phyloP scores from a whole-genome alignment of 2,113 vertebrate species.

The Rhinoderma darwinii region DNA sequence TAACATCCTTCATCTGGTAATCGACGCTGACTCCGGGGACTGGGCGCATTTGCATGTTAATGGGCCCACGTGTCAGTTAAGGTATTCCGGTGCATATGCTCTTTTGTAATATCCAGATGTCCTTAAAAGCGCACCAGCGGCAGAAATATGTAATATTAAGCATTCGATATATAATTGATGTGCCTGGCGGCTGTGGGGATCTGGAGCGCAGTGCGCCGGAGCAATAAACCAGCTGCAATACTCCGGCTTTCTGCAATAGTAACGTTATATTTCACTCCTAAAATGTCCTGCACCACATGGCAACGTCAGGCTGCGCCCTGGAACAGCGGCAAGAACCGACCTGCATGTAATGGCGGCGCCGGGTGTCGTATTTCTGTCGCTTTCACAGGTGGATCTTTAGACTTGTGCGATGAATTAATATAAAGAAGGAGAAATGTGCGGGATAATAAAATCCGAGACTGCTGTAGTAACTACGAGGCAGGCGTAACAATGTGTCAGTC shows the following conservation, averaged over 20 bases:
- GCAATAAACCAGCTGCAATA: constrained; percentile 27
- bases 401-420: not conserved
- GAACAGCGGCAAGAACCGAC: not conserved
- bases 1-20: constrained; percentile 17
- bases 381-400: not conserved
- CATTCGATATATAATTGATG: constrained; percentile 36
- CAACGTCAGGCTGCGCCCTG: not conserved
- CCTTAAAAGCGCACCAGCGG: constrained; percentile 18
- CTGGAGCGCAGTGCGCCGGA: not conserved
- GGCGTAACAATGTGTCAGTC: too few species aligned
- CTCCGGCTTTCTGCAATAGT: not conserved
- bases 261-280: constrained; percentile 10
- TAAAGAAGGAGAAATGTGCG: not conserved
- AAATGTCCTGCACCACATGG: not conserved
- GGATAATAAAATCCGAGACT: not conserved
- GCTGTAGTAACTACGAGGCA: not conserved
- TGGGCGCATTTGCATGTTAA: constrained; percentile 13
- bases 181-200: not conserved
- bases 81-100: constrained; percentile 24
- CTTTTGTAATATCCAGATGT: constrained; percentile 41
- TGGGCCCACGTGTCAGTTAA: not conserved
- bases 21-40: not conserved
- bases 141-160: constrained; percentile 37
- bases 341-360: not conserved
- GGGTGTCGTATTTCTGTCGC: not conserved